These are phyloP conservation scores for Poecilia gillii DNA, from an alignment of 2,797 vertebrate species.

Conservation along the genomic window DNA sequence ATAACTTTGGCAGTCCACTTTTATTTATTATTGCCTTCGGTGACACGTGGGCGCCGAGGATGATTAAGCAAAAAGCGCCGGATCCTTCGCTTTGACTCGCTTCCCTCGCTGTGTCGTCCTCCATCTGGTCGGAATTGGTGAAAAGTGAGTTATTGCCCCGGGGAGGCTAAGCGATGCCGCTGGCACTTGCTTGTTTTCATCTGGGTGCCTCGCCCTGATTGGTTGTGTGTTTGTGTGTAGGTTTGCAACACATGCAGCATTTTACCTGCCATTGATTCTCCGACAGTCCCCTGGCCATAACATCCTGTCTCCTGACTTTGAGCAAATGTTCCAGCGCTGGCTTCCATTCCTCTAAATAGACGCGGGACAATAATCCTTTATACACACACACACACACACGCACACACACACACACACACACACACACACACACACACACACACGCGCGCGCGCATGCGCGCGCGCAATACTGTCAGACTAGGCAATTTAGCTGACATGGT, in stretches of 20 bases:
- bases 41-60: slow-evolving; percentile 46
- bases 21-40: slow-evolving; percentile 58
- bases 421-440: too few species aligned
- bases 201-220: slow-evolving; percentile 36
- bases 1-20: slow-evolving; percentile 61
- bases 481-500: slow-evolving; percentile 24
- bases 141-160: slow-evolving; percentile 44
- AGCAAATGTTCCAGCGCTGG: slow-evolving; percentile 18
- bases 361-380: slow-evolving; percentile 23
- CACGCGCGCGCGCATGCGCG: too few species aligned
- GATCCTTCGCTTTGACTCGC: slow-evolving; percentile 42
- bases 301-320: slow-evolving; percentile 32
- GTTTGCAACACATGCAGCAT: slow-evolving; percentile 3
- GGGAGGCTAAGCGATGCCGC: slow-evolving; percentile 48
- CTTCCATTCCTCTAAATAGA: slow-evolving; percentile 33
- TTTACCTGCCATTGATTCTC: slow-evolving; percentile 44
- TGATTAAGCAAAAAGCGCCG: slow-evolving; percentile 67
- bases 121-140: slow-evolving; percentile 54
- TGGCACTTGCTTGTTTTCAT: slow-evolving; percentile 38
- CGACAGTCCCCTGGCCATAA: slow-evolving; percentile 19
- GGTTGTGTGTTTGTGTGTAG: slow-evolving; percentile 12
- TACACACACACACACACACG: background rate
- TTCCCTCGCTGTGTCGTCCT: slow-evolving; percentile 28
- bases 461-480: background rate
- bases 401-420: background rate